These are phyloP conservation scores for Blastobasis adustella DNA, from an alignment of 2,888 invertebrate genomes.

Conservation along the genomic window DNA sequence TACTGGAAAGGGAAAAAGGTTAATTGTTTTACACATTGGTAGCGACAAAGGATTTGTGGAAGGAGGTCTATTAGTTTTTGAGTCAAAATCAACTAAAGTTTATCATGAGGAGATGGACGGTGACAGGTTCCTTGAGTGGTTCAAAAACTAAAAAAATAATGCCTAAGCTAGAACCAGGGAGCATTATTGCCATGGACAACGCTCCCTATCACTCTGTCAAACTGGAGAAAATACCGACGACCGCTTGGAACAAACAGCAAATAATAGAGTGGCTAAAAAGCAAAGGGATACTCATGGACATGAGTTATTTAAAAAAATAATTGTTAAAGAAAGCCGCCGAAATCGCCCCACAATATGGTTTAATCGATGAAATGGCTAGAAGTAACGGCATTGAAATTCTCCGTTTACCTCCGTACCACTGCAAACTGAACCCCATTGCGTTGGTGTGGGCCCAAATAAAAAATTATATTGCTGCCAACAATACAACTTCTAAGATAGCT, in stretches of 20 bases:
- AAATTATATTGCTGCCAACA: too few species aligned
- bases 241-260: too few species aligned
- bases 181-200: too few species aligned
- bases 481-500: too few species aligned
- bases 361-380: conserved; percentile 13
- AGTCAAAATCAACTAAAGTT: conserved; percentile 18
- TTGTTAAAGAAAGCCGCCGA: conserved; percentile 4
- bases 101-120: conserved; percentile 21
- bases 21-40: too few species aligned
- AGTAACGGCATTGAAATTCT: conserved; percentile 8
- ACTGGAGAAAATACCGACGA: too few species aligned
- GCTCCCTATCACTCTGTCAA: too few species aligned
- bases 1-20: too few species aligned
- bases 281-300: conserved; percentile 11
- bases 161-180: too few species aligned
- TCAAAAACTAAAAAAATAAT: too few species aligned
- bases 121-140: conserved; percentile 17
- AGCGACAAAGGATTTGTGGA: conserved; percentile 17
- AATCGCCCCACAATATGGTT: too few species aligned
- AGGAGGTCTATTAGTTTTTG: conserved; percentile 14
- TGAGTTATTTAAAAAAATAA: too few species aligned
- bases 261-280: conserved; percentile 12
- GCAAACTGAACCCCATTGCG: conserved; percentile 14
- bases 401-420: conserved; percentile 15
- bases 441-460: conserved; percentile 17